phyloP scores from a whole-genome alignment of 1,140 invertebrate species.

The Drosophila takahashii region DNA sequence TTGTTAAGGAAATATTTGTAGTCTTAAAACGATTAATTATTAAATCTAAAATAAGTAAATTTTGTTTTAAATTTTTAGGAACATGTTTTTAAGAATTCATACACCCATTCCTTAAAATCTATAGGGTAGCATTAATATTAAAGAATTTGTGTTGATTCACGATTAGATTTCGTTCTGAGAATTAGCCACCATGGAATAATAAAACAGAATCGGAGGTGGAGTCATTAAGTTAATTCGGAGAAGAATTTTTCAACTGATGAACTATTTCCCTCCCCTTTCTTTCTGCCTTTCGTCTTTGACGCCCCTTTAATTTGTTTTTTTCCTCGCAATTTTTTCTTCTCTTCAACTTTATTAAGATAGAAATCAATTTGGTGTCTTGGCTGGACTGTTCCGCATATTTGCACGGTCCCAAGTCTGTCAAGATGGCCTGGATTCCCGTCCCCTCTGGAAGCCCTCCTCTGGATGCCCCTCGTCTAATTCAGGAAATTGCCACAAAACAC shows the following conservation, averaged over 20 bases:
- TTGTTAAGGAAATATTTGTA: not conserved
- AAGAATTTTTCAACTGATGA: constrained; percentile 18
- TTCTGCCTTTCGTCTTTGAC: not conserved
- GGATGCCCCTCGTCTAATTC: constrained; percentile 46
- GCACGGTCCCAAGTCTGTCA: constrained; percentile 45
- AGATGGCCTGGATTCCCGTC: constrained; percentile 11
- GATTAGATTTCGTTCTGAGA: constrained; percentile 55
- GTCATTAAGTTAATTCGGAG: constrained; percentile 18
- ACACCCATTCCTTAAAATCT: not conserved
- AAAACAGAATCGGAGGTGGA: constrained; percentile 3
- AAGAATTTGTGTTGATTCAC: constrained; percentile 20
- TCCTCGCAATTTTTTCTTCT: constrained; percentile 10
- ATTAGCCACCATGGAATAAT: constrained; percentile 8
- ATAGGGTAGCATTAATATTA: not conserved
- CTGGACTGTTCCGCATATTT: constrained; percentile 56
- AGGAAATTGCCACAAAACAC: constrained; percentile 67
- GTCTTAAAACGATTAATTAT: too few species aligned
- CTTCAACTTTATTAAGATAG: constrained; percentile 69
- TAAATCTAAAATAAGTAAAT: too few species aligned
- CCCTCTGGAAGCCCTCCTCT: constrained; percentile 9
- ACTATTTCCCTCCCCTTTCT: constrained; percentile 6
- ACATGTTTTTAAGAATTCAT: not conserved
- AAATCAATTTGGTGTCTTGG: constrained; percentile 57
- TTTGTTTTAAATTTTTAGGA: not conserved
- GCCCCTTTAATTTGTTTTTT: constrained; percentile 27